phyloP scores from a whole-genome alignment of 2,113 vertebrate genomes.

The Pheucticus melanocephalus region DNA sequence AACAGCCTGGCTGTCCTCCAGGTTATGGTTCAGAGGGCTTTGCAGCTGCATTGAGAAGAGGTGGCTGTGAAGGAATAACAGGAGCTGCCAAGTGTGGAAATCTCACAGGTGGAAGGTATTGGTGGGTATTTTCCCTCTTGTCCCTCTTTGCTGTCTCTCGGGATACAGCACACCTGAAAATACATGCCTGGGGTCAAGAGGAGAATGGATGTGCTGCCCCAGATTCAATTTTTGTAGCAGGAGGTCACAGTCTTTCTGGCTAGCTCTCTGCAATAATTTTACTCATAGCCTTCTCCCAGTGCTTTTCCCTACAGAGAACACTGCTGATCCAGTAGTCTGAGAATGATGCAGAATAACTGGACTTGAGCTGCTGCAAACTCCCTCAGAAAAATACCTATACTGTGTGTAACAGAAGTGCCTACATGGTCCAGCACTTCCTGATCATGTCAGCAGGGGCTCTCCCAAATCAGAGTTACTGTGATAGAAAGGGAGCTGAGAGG shows the following conservation, averaged over 20 bases:
- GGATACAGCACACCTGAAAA: neutral
- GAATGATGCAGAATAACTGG: neutral
- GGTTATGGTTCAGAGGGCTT: conserved; percentile 15
- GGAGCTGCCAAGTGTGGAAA: neutral
- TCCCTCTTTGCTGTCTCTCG: neutral
- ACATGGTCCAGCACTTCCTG: neutral
- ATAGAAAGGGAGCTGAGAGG: neutral
- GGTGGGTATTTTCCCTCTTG: neutral
- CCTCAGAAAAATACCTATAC: neutral
- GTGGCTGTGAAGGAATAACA: neutral
- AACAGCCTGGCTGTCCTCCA: conserved; percentile 14
- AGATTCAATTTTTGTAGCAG: neutral
- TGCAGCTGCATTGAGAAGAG: conserved; percentile 32
- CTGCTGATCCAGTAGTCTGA: neutral
- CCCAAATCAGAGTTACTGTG: neutral
- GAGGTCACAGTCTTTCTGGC: neutral
- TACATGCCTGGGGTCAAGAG: neutral
- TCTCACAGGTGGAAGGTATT: neutral
- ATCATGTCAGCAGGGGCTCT: neutral
- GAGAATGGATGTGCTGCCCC: neutral
- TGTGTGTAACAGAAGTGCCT: neutral
- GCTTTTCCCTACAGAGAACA: neutral
- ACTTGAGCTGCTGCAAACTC: neutral
- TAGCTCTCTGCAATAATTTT: neutral
- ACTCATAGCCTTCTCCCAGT: neutral